Evolutionary conservation across 2,113 vertebrate genomes (phyloP).

Genomic region (Podarcis cretensis): DNA sequence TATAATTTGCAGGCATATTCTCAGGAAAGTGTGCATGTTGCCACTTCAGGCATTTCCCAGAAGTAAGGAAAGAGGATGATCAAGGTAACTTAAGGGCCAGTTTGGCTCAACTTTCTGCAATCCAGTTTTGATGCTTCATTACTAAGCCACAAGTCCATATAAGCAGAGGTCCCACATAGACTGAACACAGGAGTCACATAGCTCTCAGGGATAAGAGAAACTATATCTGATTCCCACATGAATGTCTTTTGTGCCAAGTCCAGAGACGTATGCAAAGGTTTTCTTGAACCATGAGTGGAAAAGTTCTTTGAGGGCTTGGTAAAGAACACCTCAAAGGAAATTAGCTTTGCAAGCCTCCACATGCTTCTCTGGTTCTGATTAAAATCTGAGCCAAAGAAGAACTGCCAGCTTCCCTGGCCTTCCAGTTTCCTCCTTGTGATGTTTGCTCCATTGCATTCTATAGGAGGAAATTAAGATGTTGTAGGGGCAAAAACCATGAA

Average conservation of each 20-base stretch:
- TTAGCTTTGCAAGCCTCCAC: background rate
- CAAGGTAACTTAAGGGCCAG: background rate
- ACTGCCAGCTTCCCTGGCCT: background rate
- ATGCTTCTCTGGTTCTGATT: background rate
- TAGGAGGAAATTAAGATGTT: background rate
- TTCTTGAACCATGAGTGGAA: background rate
- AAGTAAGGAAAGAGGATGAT: background rate
- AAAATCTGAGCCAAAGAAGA: background rate
- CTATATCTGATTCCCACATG: background rate
- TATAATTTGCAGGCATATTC: background rate
- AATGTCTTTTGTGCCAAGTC: background rate
- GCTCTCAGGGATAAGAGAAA: background rate
- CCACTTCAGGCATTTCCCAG: background rate
- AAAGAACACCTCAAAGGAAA: background rate
- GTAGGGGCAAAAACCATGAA: background rate
- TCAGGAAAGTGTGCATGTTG: background rate
- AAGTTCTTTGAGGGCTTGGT: background rate
- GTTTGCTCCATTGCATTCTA: background rate
- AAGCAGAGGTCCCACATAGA: background rate
- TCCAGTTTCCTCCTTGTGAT: background rate
- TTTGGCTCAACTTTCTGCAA: background rate
- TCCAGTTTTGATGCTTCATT: background rate
- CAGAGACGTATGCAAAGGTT: background rate
- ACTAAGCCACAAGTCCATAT: background rate
- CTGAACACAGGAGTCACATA: background rate